Base-by-base conservation (phyloP, 2,113 vertebrate species). In the Conger conger region DNA sequence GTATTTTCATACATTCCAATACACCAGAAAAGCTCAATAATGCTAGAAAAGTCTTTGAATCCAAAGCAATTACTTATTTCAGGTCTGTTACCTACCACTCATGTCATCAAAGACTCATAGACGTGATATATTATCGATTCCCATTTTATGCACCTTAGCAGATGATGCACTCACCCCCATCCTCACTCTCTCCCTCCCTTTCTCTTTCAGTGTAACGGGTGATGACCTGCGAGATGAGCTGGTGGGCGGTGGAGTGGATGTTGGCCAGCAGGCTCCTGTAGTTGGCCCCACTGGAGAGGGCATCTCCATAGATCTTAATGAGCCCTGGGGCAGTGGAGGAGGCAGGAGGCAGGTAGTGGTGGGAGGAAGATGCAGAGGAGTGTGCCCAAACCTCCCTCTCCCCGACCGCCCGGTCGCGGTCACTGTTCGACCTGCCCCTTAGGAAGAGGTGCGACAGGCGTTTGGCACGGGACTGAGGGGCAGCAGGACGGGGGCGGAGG, bases 381-480 rank as follows among this genome's bases (percentile, higher is more conserved):
- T 96, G 93, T 83, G 93, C 96, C 97, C 97, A 95, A 87, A 97
- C 30, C 92, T 96, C 90, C 90, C 95, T 87, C 88, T 96, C 92
- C 90, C 94, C 54, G 85, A 95, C 90, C 0, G 93, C 93, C 50
- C 94, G 90, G 86, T 95, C 95, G 86, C 94, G 89, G 91, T 95
- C 95, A 4, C 95, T 95, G 86, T 95, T 94, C 17, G 94, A 95
- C 82, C 95, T 93, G 83, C 94, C 93, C 88, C 96, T 93, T 88
- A 96, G 95, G 89, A 98, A 97, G 60, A 98, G 95, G 40, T 97
- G 96, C n/a, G 97, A 98, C 82, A 97, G 94, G 57, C 97, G 96
- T 90, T 97, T 97, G 87, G 97, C 93, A 8, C 97, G 96, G 79
- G 94, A 94, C 89, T 94, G 93, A 81, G 93, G 86, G 79, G 87